A percentile compares a stretch with the other conserved stretches of the same genome.
Evolutionary conservation across 2,888 invertebrate genomes (phyloP).

Genomic region (Campoletis raptor): DNA sequence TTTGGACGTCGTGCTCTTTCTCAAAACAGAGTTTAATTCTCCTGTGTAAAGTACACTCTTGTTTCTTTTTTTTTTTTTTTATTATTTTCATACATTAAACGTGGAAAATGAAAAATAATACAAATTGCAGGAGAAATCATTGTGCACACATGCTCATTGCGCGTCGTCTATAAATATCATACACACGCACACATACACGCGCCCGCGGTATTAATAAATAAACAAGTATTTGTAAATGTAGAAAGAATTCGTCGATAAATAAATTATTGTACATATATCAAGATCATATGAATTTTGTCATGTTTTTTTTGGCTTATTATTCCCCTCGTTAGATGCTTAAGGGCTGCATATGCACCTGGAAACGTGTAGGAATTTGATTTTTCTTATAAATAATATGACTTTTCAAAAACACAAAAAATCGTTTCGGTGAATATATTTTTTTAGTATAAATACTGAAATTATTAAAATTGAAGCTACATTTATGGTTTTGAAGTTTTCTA

Average conservation of each 20-base stretch:
- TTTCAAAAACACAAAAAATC: no score
- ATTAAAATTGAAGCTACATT: no score
- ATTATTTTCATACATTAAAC: neutral
- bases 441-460: no score
- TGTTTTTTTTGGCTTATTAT: neutral
- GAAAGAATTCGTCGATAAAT: conserved; percentile 80
- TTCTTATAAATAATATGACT: no score
- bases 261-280: conserved; percentile 83
- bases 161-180: conserved; percentile 71
- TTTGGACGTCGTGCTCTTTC: neutral
- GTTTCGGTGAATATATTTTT: no score
- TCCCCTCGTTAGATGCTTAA: neutral
- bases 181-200: conserved; percentile 46
- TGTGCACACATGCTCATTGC: conserved; percentile 70
- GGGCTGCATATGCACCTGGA: neutral
- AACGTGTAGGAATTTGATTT: no score
- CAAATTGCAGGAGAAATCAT: conserved; percentile 13
- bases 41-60: neutral
- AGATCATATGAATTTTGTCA: conserved; percentile 61
- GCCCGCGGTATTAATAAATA: conserved; percentile 48
- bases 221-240: conserved; percentile 82
- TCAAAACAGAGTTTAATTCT: neutral
- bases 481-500: no score
- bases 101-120: neutral
- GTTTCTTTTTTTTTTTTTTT: neutral